Conservation (phyloP, 2,888 invertebrate species). For the Sussaba pulchella region DNA sequence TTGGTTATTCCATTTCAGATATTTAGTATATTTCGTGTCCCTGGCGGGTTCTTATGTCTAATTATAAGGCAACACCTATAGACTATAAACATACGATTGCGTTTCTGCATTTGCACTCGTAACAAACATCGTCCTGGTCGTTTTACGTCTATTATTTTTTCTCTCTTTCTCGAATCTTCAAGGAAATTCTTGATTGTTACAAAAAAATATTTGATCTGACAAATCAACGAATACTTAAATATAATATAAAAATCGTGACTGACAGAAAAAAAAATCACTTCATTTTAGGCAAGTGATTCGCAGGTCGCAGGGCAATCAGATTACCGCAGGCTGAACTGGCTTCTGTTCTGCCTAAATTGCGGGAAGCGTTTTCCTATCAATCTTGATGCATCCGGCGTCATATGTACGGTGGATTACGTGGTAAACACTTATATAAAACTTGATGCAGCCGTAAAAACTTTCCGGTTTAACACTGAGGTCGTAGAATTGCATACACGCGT, state of each 20-base stretch:
- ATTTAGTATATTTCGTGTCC: no score
- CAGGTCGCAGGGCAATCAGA: conserved; percentile 33
- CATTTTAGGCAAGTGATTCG: conserved; percentile 50
- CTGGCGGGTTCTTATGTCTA: no score
- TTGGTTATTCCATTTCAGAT: no score
- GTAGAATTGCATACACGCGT: conserved; percentile 75
- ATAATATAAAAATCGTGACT: background rate
- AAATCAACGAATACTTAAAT: background rate
- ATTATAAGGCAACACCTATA: no score
- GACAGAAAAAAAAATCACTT: background rate
- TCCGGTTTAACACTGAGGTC: conserved; percentile 71
- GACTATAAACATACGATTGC: no score
- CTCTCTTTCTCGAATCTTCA: conserved; percentile 51
- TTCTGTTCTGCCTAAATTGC: conserved; percentile 14
- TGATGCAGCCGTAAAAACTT: conserved; percentile 75
- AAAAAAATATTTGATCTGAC: background rate
- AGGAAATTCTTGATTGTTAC: background rate
- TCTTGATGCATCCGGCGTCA: conserved; percentile 74
- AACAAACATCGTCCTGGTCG: conserved; percentile 39
- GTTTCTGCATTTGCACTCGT: no score
- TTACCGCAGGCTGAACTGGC: conserved; percentile 39
- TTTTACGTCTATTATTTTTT: conserved; percentile 46
- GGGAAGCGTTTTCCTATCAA: conserved; percentile 43
- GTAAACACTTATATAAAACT: conserved; percentile 65
- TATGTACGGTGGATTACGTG: conserved; percentile 66